These are phyloP conservation scores for Montipora capricornis DNA, from an alignment of 64 coral and sea anemone species.

Conservation along the genomic window DNA sequence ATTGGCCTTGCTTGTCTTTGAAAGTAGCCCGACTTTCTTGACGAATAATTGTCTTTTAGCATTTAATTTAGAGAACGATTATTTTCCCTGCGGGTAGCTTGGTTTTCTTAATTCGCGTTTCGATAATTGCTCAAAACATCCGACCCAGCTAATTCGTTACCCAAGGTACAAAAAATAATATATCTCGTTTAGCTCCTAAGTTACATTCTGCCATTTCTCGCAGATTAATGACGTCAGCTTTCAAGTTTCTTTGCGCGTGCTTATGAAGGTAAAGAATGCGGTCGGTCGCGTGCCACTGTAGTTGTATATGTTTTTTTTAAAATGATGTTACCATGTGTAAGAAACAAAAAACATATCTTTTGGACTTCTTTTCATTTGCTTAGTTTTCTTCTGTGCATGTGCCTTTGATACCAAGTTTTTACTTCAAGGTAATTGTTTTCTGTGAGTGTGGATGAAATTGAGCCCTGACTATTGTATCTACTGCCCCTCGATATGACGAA, in stretches of 20 bases:
- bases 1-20: conserved; percentile 23
- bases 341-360: conserved; percentile 45
- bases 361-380: conserved; percentile 22
- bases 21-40: conserved; percentile 10
- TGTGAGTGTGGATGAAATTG: not conserved
- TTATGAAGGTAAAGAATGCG: conserved; percentile 11
- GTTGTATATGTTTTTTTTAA: not conserved
- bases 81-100: conserved; percentile 49
- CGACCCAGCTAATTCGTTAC: conserved; percentile 32
- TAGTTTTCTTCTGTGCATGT: conserved; percentile 28
- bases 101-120: conserved; percentile 46
- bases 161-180: conserved; percentile 33
- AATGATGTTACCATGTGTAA: conserved; percentile 28
- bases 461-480: not conserved
- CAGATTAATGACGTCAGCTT: conserved; percentile 31
- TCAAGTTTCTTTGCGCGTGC: not conserved
- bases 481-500: not conserved
- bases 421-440: not conserved
- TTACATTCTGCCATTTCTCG: conserved; percentile 14
- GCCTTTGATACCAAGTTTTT: conserved; percentile 14
- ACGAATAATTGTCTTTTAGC: conserved; percentile 51
- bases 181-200: conserved; percentile 50
- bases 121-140: conserved; percentile 57
- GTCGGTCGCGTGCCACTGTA: conserved; percentile 46
- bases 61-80: conserved; percentile 49